Evolutionary conservation across 1,140 invertebrate species (phyloP).

Genomic region (Drosophila novamexicana): DNA sequence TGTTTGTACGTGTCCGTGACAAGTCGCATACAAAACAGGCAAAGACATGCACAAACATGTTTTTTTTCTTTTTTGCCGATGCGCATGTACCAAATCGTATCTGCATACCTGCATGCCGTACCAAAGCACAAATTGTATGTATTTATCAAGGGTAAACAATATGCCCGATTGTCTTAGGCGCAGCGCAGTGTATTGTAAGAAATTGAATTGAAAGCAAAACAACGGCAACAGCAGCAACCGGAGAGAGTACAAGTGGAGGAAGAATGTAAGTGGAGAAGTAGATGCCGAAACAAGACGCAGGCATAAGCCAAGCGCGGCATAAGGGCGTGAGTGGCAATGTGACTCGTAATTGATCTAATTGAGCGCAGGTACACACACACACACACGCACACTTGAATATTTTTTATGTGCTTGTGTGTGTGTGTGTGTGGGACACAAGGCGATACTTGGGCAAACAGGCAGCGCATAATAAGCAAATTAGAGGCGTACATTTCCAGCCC

Average conservation of each 20-base stretch:
- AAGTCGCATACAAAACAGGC: neutral
- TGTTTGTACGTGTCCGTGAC: constrained; percentile 36
- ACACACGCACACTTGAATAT: constrained; percentile 3
- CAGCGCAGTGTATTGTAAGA: constrained; percentile 39
- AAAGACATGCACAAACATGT: constrained; percentile 29
- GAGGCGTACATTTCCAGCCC: constrained; percentile 30
- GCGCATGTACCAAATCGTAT: constrained; percentile 3
- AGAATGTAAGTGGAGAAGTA: constrained; percentile 32
- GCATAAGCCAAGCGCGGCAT: constrained; percentile 35
- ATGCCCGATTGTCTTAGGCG: constrained; percentile 36
- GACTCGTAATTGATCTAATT: constrained; percentile 76
- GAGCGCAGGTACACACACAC: constrained; percentile 68
- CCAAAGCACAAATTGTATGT: constrained; percentile 17
- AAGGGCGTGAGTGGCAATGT: constrained; percentile 72
- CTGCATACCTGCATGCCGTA: constrained; percentile 13
- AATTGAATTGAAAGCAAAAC: constrained; percentile 33
- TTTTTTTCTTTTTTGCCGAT: neutral
- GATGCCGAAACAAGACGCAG: constrained; percentile 19
- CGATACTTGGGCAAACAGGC: constrained; percentile 30
- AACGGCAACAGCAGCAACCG: constrained; percentile 14
- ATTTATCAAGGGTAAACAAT: constrained; percentile 21
- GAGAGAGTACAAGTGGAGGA: constrained; percentile 30
- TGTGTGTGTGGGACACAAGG: constrained; percentile 35
- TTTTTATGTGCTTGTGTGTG: constrained; percentile 34
- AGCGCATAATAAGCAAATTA: constrained; percentile 56